Percentiles rank a stretch among this genome's conserved stretches.
Evolutionary conservation across 2,797 vertebrate species (phyloP).

Genomic region (Oryzias dopingdopingensis): DNA sequence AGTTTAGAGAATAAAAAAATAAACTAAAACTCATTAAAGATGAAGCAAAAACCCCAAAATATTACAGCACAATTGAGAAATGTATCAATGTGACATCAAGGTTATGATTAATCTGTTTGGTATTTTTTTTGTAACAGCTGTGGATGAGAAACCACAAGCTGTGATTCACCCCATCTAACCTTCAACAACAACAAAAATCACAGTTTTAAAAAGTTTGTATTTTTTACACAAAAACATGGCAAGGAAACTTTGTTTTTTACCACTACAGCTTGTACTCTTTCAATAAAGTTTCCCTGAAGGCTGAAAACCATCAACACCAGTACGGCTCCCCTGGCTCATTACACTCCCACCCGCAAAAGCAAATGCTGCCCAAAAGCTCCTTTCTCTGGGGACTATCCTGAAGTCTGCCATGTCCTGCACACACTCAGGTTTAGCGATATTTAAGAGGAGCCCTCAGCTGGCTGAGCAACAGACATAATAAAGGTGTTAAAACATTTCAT

Average conservation of each 20-base stretch:
- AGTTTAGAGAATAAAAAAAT: too few species aligned
- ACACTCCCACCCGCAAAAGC: constrained; percentile 12
- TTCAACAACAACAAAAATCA: background rate
- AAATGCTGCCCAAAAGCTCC: constrained; percentile 1
- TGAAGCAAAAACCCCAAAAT: too few species aligned
- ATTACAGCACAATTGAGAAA: too few species aligned
- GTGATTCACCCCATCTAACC: too few species aligned
- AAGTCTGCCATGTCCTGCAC: constrained; percentile 8
- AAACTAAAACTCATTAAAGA: too few species aligned
- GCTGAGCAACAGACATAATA: background rate
- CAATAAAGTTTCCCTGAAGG: constrained; percentile 65
- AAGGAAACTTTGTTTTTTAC: constrained; percentile 45
- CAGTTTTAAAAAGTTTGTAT: background rate
- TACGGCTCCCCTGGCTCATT: constrained; percentile 46
- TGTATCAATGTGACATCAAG: too few species aligned
- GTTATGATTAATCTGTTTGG: too few species aligned
- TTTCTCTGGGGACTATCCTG: constrained; percentile 13
- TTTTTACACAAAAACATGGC: constrained; percentile 13
- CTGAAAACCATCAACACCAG: constrained; percentile 60
- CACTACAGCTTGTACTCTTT: constrained; percentile 72
- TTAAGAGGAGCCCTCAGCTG: background rate
- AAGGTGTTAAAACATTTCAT: background rate
- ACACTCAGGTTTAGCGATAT: constrained; percentile 6
- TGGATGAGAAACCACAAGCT: background rate
- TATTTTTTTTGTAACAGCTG: too few species aligned